Evolutionary conservation across 1,140 invertebrate species (phyloP), one percentile per base, ranked within the genome.

Genomic region (Diorhabda sublineata): DNA sequence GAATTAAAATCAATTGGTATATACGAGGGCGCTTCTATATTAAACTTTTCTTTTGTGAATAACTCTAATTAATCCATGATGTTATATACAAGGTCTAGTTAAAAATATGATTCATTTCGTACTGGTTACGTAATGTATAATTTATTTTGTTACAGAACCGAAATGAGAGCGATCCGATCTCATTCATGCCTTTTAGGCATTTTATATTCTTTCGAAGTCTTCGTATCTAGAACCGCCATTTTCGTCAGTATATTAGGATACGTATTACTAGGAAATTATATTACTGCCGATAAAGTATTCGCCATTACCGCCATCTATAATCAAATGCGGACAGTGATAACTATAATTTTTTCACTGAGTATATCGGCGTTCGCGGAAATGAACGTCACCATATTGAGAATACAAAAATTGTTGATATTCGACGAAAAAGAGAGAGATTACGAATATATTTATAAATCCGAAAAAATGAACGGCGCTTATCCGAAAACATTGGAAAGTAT

Each of bases 161-260:
- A 92, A 82, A 85, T 91, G 8, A 83, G 85, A 64, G 85, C 88
- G 44, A 86, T 93, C 64, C 85, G 86, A 70, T 85, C 86, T 71
- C 87, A 90, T 42, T 88, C 89, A 41, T 89, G 88, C 69, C 86
- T 94, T 2, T 85, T 89, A 42, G 92, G 90, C 9, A 81, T 93
- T 2, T 86, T 91, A 59, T 85, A 91, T 74, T 91, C 89, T 0
- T 89, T 91, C 69, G 89, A 91, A 66, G 86, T 88, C 76, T 92
- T 91, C 74, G 84, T 89, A n/a, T 86, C 92, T 0, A 87, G 92
- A 73, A 84, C 94, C 3, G 88, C 92, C n/a, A 86, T 94, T 58
- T 94, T 94, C 76, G 73, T 92, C 66, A 92, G 89, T 8, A 85
- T 95, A 68, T 76, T 93, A n/a, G 85, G 89, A 3, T 95, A 88